Base-by-base conservation (phyloP, 37 sponge, comb jelly and placozoan species). In the Aplysina aerophoba region DNA sequence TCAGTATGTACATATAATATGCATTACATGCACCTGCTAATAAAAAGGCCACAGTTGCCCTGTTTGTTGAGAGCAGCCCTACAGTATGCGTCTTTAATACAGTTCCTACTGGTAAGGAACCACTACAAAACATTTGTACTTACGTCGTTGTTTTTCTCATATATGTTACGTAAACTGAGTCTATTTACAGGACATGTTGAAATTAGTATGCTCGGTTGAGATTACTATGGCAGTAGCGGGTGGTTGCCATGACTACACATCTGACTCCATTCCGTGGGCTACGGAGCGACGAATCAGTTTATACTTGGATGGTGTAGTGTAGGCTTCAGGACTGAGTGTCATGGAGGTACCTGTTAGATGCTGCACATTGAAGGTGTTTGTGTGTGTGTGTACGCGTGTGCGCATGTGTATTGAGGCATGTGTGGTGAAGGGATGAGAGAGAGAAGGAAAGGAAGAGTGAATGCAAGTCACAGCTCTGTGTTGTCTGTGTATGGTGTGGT, bases 1-100 rank as follows among this genome's bases (percentile, higher is more conserved):
- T 44, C 50, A 44, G 50, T 44, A 44, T 44, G 50, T 44, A 44
- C 50, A 44, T 44, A 44, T 44, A 44, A 44, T 44, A 44, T 44
- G 8, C 8, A 3, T 11, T 8, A 3, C 8, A 44, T 44, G 50
- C 50, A 44, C 50, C 8, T 44, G 50, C 50, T 39, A 75, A 75
- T 75, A 75, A 75, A 75, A 75, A 75, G 78, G 78, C 78, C 78
- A 75, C 78, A 75, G 14, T 30, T 30, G 17, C 34, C 30, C 34
- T 17, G 5, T 25, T 14, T 62, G 63, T 62, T 62, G 6, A 44
- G 50, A 44, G 50, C 50, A 44, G 50, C 50, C n/a, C 50, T 44
- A 44, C 50, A 44, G 3, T 44, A 44, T 44, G 8, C 50, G 50
- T 44, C 50, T 44, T 44, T 44, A 44, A 8, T 44, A 44, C 50